Evolutionary conservation across 1,140 invertebrate genomes (phyloP).

Genomic region (Ceratina calcarata): DNA sequence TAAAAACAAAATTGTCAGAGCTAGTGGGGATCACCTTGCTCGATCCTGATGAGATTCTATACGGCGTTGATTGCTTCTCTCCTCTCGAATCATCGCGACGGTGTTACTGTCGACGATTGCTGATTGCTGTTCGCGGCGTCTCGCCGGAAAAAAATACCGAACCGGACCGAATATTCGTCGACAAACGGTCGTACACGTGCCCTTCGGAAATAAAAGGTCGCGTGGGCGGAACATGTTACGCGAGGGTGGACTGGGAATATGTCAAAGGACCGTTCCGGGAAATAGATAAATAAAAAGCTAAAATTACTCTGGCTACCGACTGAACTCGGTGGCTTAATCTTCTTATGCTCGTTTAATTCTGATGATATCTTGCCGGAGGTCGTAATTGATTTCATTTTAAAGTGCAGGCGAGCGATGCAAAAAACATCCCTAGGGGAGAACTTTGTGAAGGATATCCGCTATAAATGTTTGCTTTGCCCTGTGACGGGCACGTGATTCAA

Average conservation of each 20-base stretch:
- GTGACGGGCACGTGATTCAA: neutral
- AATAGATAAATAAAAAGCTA: neutral
- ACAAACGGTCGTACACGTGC: neutral
- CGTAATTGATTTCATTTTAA: slow-evolving; percentile 35
- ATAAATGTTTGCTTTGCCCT: neutral
- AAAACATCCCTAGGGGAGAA: neutral
- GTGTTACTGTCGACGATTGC: neutral
- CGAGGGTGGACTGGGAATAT: neutral
- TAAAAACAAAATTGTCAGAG: neutral
- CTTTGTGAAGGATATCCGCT: neutral
- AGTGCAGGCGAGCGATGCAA: neutral
- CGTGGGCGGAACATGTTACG: neutral
- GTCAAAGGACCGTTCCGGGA: neutral
- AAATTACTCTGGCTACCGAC: slow-evolving; percentile 16
- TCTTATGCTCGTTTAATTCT: slow-evolving; percentile 35
- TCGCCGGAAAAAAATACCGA: neutral
- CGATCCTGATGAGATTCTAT: slow-evolving; percentile 62
- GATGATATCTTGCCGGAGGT: slow-evolving; percentile 24
- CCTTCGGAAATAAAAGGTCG: slow-evolving; percentile 27
- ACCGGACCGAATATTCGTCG: slow-evolving; percentile 13
- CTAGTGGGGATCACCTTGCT: slow-evolving; percentile 12
- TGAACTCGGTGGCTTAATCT: neutral
- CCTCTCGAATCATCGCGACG: slow-evolving; percentile 15
- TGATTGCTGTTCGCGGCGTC: slow-evolving; percentile 27
- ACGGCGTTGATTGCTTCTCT: slow-evolving; percentile 60